Evolutionary conservation across 2,888 invertebrate species (phyloP).

Genomic region (Microchrysa polita): DNA sequence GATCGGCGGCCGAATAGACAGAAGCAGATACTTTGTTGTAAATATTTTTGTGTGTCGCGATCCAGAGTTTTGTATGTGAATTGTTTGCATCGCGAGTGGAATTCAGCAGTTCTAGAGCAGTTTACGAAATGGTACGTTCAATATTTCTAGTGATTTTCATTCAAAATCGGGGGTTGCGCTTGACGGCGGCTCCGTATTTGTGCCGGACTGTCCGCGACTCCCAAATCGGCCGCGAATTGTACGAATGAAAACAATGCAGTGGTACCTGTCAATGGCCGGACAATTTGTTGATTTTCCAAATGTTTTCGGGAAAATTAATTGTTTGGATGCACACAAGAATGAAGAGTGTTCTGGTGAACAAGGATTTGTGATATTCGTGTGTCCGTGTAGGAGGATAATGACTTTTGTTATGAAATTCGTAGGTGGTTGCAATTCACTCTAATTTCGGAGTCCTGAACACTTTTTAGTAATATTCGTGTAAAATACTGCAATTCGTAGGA

Average conservation of each 20-base stretch:
- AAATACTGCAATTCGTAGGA: too few species aligned
- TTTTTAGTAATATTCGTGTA: too few species aligned
- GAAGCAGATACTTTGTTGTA: constrained; percentile 31
- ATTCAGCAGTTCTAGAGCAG: constrained; percentile 26
- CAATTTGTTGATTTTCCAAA: constrained; percentile 5
- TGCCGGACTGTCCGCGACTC: background rate
- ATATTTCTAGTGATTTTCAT: constrained; percentile 17
- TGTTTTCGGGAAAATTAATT: background rate
- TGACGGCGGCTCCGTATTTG: background rate
- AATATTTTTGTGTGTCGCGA: constrained; percentile 34
- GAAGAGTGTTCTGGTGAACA: too few species aligned
- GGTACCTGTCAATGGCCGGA: constrained; percentile 29
- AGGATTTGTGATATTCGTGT: too few species aligned
- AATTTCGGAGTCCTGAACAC: too few species aligned
- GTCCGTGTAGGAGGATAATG: too few species aligned
- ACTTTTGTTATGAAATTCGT: too few species aligned
- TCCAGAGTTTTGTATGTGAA: constrained; percentile 28
- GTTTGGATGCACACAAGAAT: too few species aligned
- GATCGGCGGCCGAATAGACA: constrained; percentile 35
- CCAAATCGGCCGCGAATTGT: constrained; percentile 16
- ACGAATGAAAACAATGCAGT: constrained; percentile 32
- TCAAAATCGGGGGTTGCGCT: background rate
- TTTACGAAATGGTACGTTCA: constrained; percentile 24
- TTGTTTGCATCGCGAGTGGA: constrained; percentile 34
- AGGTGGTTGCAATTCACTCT: too few species aligned